Evolutionary conservation across 2,797 vertebrate genomes (phyloP).

Genomic region (Oreochromis mossambicus): DNA sequence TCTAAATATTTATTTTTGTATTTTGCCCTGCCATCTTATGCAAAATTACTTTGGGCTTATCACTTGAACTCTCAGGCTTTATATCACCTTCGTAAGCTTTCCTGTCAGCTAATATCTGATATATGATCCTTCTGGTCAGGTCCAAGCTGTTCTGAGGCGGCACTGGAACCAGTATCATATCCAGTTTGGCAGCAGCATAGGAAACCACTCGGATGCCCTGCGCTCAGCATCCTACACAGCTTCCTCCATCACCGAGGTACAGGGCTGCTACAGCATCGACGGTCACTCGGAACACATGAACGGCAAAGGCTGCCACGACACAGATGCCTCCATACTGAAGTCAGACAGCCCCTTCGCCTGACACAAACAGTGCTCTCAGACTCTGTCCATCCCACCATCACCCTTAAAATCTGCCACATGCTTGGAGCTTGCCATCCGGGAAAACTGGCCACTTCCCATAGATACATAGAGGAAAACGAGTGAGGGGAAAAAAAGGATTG

Average conservation of each 20-base stretch:
- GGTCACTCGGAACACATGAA: conserved; percentile 84
- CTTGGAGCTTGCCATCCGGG: background rate
- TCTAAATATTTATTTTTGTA: background rate
- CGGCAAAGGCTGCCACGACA: conserved; percentile 84
- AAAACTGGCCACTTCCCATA: background rate
- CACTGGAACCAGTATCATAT: conserved; percentile 96
- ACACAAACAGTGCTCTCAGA: conserved; percentile 14
- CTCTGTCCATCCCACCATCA: background rate
- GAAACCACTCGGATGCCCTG: conserved; percentile 84
- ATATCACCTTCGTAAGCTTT: background rate
- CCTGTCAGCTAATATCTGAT: background rate
- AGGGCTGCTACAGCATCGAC: conserved; percentile 84
- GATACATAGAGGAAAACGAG: background rate
- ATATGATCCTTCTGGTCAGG: conserved; percentile 67
- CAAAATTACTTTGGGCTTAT: background rate
- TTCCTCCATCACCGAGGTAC: conserved; percentile 84
- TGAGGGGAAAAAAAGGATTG: background rate
- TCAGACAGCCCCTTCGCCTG: conserved; percentile 83
- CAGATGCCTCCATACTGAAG: conserved; percentile 77
- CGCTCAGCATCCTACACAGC: conserved; percentile 82
- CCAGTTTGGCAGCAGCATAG: conserved; percentile 89
- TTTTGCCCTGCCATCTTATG: background rate
- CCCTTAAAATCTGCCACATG: background rate
- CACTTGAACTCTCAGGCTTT: no score
- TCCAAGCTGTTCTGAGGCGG: conserved; percentile 88